Conservation (phyloP, 2,888 invertebrate genomes). For the Oscheius sp. region DNA sequence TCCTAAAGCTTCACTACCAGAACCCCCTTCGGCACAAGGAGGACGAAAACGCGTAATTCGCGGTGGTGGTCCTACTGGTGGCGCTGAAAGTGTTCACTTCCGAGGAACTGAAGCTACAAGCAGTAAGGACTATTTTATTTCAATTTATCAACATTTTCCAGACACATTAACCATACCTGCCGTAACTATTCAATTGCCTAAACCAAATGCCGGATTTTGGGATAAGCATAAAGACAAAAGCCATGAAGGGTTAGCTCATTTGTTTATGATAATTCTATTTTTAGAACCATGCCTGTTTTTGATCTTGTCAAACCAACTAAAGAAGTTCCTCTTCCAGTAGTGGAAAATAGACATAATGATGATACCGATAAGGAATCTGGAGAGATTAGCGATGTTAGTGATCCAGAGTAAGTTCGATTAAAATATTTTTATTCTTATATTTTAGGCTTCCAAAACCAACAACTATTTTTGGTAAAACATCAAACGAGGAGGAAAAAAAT, state of each 20-base stretch:
- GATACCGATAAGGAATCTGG: neutral
- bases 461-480: neutral
- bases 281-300: slow-evolving; percentile 6
- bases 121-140: neutral
- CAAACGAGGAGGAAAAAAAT: neutral
- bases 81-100: slow-evolving; percentile 51
- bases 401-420: too few relatives aligned
- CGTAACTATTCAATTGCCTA: slow-evolving; percentile 46
- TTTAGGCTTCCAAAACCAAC: slow-evolving; percentile 3
- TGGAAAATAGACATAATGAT: neutral
- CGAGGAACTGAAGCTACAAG: slow-evolving; percentile 15
- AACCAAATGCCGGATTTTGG: slow-evolving; percentile 56
- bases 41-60: slow-evolving; percentile 55
- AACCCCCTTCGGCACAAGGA: slow-evolving; percentile 17
- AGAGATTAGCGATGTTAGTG: neutral
- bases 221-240: slow-evolving; percentile 36
- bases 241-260: neutral
- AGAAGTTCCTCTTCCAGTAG: slow-evolving; percentile 4
- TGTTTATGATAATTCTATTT: neutral
- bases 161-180: slow-evolving; percentile 33
- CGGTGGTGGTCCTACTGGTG: slow-evolving; percentile 55
- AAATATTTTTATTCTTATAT: neutral
- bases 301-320: slow-evolving; percentile 12
- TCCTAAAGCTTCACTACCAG: neutral
- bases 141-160: neutral